These are phyloP conservation scores for Sminthurides bifidus DNA, from an alignment of 1,140 invertebrate species.

Conservation along the genomic window DNA sequence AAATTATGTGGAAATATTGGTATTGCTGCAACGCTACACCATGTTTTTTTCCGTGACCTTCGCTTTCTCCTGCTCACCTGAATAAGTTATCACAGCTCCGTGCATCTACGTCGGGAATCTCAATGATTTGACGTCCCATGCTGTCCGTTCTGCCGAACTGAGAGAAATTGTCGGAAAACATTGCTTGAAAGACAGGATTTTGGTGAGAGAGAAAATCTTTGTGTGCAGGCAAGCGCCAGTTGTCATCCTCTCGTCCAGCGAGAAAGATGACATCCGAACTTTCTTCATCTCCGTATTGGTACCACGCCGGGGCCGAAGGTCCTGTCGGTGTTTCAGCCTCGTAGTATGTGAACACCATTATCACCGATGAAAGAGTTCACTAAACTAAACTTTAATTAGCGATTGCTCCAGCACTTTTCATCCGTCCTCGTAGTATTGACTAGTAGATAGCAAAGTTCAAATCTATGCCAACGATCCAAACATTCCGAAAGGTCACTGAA, in stretches of 20 bases:
- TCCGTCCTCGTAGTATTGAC: too few species aligned
- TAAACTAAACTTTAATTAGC: too few species aligned
- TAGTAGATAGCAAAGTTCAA: too few species aligned
- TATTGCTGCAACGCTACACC: too few species aligned
- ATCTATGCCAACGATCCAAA: too few species aligned
- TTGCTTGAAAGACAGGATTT: conserved; percentile 50
- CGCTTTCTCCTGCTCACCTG: conserved; percentile 37
- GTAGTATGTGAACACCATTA: too few species aligned
- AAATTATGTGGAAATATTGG: background rate
- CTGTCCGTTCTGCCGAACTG: conserved; percentile 33
- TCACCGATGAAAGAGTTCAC: too few species aligned
- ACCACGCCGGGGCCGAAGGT: too few species aligned
- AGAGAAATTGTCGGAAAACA: conserved; percentile 41
- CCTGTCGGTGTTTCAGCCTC: too few species aligned
- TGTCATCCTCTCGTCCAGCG: conserved; percentile 47
- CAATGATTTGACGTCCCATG: conserved; percentile 32
- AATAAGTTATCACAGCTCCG: conserved; percentile 55
- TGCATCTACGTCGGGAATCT: conserved; percentile 49
- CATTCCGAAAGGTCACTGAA: too few species aligned
- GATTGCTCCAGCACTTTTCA: too few species aligned
- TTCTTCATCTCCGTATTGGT: conserved; percentile 45
- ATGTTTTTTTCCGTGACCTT: too few species aligned
- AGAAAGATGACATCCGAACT: conserved; percentile 54
- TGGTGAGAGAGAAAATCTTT: conserved; percentile 46
- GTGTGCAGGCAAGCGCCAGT: conserved; percentile 53